A percentile compares a stretch with the other conserved stretches of the same genome.
Conservation (phyloP, 2,888 invertebrate species). For the Druceiella hillmani region DNA sequence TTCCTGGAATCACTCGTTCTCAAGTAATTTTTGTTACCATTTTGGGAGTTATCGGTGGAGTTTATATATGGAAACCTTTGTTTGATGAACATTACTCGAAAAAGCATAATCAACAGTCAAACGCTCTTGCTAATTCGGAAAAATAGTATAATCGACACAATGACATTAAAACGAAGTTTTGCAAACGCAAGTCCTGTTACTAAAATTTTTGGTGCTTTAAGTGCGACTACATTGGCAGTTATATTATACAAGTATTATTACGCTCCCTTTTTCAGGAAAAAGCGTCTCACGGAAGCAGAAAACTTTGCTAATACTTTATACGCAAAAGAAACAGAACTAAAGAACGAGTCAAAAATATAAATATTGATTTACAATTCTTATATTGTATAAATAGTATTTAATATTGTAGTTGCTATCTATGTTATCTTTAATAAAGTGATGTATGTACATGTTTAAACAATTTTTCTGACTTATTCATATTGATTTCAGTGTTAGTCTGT, state of each 20-base stretch:
- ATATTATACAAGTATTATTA: conserved; percentile 31
- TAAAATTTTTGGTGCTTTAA: conserved; percentile 38
- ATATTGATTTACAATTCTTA: background rate
- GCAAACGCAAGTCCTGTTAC: conserved; percentile 31
- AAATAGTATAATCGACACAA: no score
- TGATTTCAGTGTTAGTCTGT: no score
- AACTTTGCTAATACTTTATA: conserved; percentile 38
- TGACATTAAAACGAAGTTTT: conserved; percentile 29
- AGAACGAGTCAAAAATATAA: conserved; percentile 13
- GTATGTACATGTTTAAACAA: no score
- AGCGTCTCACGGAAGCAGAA: conserved; percentile 33
- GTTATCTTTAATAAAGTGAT: no score
- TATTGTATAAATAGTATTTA: no score
- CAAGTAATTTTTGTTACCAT: conserved; percentile 38
- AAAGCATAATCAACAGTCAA: conserved; percentile 23
- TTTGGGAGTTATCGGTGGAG: conserved; percentile 42
- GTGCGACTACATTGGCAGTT: conserved; percentile 33
- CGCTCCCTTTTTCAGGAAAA: conserved; percentile 30
- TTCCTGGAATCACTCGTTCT: conserved; percentile 35
- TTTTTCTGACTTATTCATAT: no score
- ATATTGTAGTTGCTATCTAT: no score
- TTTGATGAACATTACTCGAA: conserved; percentile 33
- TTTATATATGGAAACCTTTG: conserved; percentile 50
- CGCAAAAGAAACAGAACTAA: conserved; percentile 34
- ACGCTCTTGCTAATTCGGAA: no score